phyloP scores from a whole-genome alignment of 2,888 invertebrate species.

The Invenusta paracnida region DNA sequence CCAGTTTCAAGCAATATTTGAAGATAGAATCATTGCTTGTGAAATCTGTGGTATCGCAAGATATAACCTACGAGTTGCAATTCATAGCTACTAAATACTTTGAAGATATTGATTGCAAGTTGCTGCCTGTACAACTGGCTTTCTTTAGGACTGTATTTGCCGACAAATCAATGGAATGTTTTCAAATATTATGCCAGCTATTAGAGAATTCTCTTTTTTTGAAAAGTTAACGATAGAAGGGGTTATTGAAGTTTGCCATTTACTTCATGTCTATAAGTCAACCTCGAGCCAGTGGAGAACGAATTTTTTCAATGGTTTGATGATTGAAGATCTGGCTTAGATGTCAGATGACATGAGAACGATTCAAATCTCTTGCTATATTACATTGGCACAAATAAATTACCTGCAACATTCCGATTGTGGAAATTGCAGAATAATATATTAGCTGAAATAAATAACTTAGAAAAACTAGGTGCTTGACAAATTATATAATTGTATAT shows the following conservation, averaged over 20 bases:
- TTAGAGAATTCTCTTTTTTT: not conserved
- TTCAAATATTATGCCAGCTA: slow-evolving; percentile 18
- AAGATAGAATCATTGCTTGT: slow-evolving; percentile 17
- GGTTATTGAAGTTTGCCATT: not conserved
- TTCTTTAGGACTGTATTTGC: slow-evolving; percentile 19
- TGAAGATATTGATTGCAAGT: slow-evolving; percentile 20
- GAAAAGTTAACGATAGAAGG: slow-evolving; percentile 2
- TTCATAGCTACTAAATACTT: slow-evolving; percentile 4
- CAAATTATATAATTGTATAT: too few relatives aligned
- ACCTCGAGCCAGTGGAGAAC: not conserved
- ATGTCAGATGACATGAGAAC: too few relatives aligned
- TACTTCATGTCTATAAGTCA: not conserved
- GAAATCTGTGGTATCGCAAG: slow-evolving; percentile 1
- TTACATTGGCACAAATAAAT: too few relatives aligned
- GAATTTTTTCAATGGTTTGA: not conserved
- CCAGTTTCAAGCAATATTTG: slow-evolving; percentile 3
- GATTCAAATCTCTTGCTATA: too few relatives aligned
- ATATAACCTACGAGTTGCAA: not conserved
- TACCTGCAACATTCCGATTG: too few relatives aligned
- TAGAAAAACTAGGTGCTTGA: too few relatives aligned
- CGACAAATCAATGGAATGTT: not conserved
- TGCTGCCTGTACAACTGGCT: slow-evolving; percentile 25
- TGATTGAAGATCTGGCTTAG: too few relatives aligned
- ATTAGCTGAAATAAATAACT: too few relatives aligned
- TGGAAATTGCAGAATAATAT: too few relatives aligned